Conservation (phyloP, 2,113 vertebrate genomes). For the Tenrec ecaudatus region DNA sequence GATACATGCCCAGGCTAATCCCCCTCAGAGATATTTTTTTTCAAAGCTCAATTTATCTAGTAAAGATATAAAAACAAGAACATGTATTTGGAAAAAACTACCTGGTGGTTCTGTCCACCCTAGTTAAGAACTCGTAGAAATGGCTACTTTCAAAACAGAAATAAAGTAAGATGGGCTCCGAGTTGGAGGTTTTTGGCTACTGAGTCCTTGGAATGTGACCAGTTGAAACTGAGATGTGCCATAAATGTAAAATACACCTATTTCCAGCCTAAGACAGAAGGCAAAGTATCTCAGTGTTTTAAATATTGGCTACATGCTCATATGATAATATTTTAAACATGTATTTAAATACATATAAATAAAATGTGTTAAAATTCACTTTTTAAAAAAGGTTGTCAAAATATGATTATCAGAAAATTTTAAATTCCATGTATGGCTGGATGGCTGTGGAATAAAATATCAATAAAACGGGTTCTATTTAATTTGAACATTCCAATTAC, state of each 20-base stretch:
- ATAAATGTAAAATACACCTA: not conserved
- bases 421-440: not conserved
- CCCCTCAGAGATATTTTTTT: not conserved
- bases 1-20: not conserved
- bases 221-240: not conserved
- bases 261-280: not conserved
- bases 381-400: not conserved
- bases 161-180: not conserved
- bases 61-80: not conserved
- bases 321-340: not conserved
- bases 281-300: not conserved
- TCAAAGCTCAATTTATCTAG: not conserved
- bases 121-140: slow-evolving; percentile 6
- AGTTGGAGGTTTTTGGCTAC: not conserved
- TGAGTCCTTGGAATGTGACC: not conserved
- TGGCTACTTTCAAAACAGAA: not conserved
- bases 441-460: not conserved
- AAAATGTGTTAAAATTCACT: slow-evolving; percentile 42
- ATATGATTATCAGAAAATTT: slow-evolving; percentile 24
- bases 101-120: not conserved
- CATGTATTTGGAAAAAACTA: not conserved
- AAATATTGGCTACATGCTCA: not conserved
- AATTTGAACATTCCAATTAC: too few species aligned
- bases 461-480: too few species aligned
- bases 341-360: not conserved